Conservation (phyloP, 2,888 invertebrate species). For the Chalcis sispes region DNA sequence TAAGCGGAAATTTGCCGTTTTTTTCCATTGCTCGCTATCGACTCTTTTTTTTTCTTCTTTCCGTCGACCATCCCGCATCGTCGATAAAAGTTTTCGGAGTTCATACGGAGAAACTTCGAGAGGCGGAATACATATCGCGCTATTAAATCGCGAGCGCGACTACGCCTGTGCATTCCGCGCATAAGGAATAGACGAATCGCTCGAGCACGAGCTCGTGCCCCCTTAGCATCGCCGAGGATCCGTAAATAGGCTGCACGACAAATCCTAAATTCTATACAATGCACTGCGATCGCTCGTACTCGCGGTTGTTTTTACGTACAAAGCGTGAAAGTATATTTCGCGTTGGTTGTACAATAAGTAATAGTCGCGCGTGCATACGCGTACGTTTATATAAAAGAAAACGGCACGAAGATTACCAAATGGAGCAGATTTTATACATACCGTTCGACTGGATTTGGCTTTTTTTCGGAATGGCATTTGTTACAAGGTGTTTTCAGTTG, state of each 20-base stretch:
- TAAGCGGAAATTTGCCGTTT: not conserved
- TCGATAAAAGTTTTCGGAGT: not conserved
- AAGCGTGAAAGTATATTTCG: no score
- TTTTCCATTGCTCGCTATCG: not conserved
- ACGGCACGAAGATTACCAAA: no score
- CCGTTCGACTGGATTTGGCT: no score
- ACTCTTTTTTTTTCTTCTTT: not conserved
- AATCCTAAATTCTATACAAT: slow-evolving; percentile 39
- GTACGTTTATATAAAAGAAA: no score
- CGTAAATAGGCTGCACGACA: slow-evolving; percentile 14
- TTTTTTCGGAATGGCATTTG: no score
- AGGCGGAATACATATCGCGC: slow-evolving; percentile 1
- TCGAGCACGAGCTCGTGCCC: slow-evolving; percentile 34
- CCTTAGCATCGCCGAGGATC: not conserved
- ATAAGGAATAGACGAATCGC: slow-evolving; percentile 15
- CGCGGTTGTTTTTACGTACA: no score
- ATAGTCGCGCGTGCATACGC: no score
- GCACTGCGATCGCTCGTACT: no score
- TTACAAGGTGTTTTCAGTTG: no score
- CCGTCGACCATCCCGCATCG: no score
- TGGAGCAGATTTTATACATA: no score
- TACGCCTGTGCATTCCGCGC: not conserved
- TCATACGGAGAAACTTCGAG: not conserved
- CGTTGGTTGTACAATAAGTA: no score
- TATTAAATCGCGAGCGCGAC: not conserved